These are phyloP conservation scores for Emydura subglobosa DNA, from an alignment of 2,113 vertebrate species.

Conservation along the genomic window DNA sequence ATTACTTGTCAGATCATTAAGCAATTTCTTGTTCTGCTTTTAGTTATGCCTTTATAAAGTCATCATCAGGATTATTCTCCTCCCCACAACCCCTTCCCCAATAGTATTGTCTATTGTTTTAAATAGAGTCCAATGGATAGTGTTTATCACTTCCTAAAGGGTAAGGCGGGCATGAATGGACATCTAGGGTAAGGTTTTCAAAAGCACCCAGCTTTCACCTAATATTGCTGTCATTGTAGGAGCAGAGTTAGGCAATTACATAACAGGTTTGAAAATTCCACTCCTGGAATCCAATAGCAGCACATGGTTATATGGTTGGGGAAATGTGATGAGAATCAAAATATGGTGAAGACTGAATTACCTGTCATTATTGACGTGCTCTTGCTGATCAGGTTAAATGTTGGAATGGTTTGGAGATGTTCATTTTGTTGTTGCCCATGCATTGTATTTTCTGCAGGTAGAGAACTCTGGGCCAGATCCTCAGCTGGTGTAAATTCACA, in stretches of 20 bases:
- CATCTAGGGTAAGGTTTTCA: slow-evolving; percentile 18
- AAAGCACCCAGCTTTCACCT: slow-evolving; percentile 8
- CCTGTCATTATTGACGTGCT: neutral
- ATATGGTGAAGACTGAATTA: neutral
- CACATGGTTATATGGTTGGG: slow-evolving; percentile 4
- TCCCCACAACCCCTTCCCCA: neutral
- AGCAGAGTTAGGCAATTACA: neutral
- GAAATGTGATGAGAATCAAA: slow-evolving; percentile 50
- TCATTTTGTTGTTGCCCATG: slow-evolving; percentile 54
- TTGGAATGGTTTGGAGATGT: slow-evolving; percentile 57
- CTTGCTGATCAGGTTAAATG: slow-evolving; percentile 48
- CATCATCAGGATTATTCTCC: neutral
- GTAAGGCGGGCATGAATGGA: neutral
- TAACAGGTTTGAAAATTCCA: slow-evolving; percentile 26
- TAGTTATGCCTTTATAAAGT: neutral
- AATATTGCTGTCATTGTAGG: neutral
- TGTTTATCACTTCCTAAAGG: neutral
- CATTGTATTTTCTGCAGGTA: slow-evolving; percentile 37
- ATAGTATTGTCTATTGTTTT: neutral
- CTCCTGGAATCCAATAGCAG: slow-evolving; percentile 1
- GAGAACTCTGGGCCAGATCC: slow-evolving; percentile 61
- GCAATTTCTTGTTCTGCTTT: neutral
- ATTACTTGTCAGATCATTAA: neutral
- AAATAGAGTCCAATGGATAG: neutral
- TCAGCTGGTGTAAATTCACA: slow-evolving; percentile 60